These are phyloP conservation scores for Glyptemys insculpta DNA, from an alignment of 2,797 vertebrate species.

Conservation along the genomic window DNA sequence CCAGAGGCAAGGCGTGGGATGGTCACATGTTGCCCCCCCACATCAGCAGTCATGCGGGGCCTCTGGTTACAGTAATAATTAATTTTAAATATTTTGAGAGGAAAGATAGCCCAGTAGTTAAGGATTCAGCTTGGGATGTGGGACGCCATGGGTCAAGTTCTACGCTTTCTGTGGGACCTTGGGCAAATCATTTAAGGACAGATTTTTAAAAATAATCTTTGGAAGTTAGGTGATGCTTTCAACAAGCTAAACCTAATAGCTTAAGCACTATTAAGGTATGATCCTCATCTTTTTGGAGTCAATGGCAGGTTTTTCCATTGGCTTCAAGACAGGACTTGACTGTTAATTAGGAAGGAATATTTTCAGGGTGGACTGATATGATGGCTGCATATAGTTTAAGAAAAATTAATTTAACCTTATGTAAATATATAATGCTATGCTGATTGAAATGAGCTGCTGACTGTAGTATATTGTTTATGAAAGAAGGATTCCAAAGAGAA, in stretches of 20 bases:
- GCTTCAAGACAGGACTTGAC: not conserved
- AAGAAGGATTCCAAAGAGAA: not conserved
- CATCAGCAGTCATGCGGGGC: not conserved
- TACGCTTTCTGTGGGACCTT: not conserved
- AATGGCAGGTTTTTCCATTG: not conserved
- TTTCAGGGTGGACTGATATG: not conserved
- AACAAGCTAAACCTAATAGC: not conserved
- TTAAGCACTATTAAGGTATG: not conserved
- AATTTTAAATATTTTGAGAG: not conserved
- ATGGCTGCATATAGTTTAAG: not conserved
- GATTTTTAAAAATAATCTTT: not conserved
- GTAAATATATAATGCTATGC: fast-evolving
- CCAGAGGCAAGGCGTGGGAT: too few relatives aligned
- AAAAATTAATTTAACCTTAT: not conserved
- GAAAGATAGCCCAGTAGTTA: not conserved
- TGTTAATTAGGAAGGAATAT: not conserved
- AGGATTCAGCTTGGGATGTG: not conserved
- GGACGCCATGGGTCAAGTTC: not conserved
- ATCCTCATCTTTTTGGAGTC: not conserved
- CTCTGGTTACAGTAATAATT: not conserved
- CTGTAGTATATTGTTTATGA: not conserved
- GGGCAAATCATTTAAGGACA: not conserved
- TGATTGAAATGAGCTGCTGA: not conserved
- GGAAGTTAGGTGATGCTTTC: not conserved
- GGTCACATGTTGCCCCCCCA: not conserved